Percentiles rank a stretch among this genome's conserved stretches.
These are phyloP conservation scores for Bradypus variegatus DNA, from an alignment of 2,797 vertebrate species.

Conservation along the genomic window DNA sequence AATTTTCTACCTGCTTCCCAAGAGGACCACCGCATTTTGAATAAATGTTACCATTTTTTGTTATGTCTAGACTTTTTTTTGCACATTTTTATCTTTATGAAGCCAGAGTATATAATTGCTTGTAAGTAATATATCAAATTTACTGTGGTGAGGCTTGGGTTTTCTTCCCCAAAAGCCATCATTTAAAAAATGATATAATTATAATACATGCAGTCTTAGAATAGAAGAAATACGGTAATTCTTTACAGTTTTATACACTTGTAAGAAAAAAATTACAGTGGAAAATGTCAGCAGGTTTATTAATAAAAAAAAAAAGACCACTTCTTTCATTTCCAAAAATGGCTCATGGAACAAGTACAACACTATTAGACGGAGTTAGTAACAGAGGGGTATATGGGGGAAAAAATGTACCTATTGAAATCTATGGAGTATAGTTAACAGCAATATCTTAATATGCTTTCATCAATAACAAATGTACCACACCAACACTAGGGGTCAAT, in stretches of 20 bases:
- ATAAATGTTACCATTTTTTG: neutral
- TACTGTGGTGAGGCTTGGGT: neutral
- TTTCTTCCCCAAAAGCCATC: slow-evolving; percentile 14
- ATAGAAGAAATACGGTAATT: neutral
- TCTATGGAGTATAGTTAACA: too few relatives aligned
- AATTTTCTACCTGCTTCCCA: neutral
- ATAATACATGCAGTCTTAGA: neutral
- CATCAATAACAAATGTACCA: too few relatives aligned
- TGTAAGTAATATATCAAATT: neutral
- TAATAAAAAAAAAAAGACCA: neutral
- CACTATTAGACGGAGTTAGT: too few relatives aligned
- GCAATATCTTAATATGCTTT: too few relatives aligned
- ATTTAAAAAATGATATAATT: neutral
- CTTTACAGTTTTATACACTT: neutral
- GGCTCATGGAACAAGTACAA: neutral
- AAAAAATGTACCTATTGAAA: too few relatives aligned
- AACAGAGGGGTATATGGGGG: too few relatives aligned
- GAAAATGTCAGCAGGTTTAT: neutral
- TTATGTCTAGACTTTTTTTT: neutral
- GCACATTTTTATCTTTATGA: neutral
- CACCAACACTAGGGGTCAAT: too few relatives aligned
- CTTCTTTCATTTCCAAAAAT: slow-evolving; percentile 10
- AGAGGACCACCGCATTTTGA: neutral
- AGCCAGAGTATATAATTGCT: neutral
- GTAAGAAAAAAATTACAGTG: neutral